Base-by-base conservation (phyloP, 2,113 vertebrate species). In the Heptranchias perlo region DNA sequence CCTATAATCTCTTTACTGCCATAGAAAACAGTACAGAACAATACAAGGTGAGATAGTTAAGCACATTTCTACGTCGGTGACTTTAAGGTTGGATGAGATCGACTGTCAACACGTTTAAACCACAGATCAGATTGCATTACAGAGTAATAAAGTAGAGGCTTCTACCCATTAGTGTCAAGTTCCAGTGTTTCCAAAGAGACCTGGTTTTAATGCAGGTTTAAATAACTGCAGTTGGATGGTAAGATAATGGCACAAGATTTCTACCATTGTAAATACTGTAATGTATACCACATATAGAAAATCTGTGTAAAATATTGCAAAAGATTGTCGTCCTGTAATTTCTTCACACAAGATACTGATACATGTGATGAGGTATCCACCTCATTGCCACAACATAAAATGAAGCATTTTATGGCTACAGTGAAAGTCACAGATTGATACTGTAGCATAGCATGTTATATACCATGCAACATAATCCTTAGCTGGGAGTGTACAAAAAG, bases 21-120 rank as follows among this genome's bases (percentile, higher is more conserved):
- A 21, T 99, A 96, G 98, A 99, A 97, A 98, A 99, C 96, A 96
- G 95, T n/a, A 98, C 98, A 23, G 96, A 96, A 96, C 96, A 97
- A 54, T 64, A 99, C 23, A 96, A 97, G 98, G 99, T 99, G 97
- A 96, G 97, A 96, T 62, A 93, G 1, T 94, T 14, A 52, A 94
- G 18, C 28, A 52, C 13, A 3, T 52, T 91, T 28, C 3, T 52
- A 58, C 35, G 14, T 39, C n/a, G 58, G 14, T 89, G 86, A 35
- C 84, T 52, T 35, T 25, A 6, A 28, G 84, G 1, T 84, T 47
- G 49, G 25, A 6, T 13, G 49, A 58, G 86, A 54, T 28, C 49
- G 0, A 3, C 82, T 25, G 16, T 44, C 84, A 28, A 3, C 47
- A 87, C 25, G 23, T 49, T 82, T 86, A 86, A 25, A n/a, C n/a